Evolutionary conservation across 1,140 invertebrate genomes (phyloP).

Genomic region (Plectrocnemia conspersa): DNA sequence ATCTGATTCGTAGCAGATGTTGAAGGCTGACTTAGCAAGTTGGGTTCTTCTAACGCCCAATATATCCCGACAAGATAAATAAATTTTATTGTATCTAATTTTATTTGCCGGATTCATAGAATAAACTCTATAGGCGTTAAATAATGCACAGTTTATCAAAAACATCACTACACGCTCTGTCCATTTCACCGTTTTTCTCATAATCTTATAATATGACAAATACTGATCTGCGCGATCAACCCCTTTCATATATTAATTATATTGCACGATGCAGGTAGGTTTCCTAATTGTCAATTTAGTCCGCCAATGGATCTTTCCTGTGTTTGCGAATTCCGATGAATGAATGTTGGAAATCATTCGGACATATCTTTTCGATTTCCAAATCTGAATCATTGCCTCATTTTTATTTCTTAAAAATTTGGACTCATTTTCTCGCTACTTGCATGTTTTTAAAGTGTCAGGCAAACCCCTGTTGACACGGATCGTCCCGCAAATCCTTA

Average conservation of each 20-base stretch:
- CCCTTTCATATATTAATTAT: not conserved
- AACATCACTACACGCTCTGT: not conserved
- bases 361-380: not conserved
- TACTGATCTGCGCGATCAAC: constrained; percentile 3
- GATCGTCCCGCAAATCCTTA: not conserved
- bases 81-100: not conserved
- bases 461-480: not conserved
- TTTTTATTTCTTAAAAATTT: not conserved
- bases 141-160: not conserved
- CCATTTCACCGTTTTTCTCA: not conserved
- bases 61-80: not conserved
- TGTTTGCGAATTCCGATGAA: not conserved
- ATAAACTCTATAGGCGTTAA: not conserved
- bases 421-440: not conserved
- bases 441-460: not conserved
- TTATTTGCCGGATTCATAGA: too few species aligned
- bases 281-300: not conserved
- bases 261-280: not conserved
- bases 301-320: not conserved
- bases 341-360: not conserved
- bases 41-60: too few species aligned
- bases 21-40: too few species aligned
- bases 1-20: too few species aligned
- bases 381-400: not conserved
- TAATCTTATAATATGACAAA: not conserved